A percentile compares a stretch with the other conserved stretches of the same genome.
Evolutionary conservation across 2,888 invertebrate genomes (phyloP).

Genomic region (Plagiodera versicolora): DNA sequence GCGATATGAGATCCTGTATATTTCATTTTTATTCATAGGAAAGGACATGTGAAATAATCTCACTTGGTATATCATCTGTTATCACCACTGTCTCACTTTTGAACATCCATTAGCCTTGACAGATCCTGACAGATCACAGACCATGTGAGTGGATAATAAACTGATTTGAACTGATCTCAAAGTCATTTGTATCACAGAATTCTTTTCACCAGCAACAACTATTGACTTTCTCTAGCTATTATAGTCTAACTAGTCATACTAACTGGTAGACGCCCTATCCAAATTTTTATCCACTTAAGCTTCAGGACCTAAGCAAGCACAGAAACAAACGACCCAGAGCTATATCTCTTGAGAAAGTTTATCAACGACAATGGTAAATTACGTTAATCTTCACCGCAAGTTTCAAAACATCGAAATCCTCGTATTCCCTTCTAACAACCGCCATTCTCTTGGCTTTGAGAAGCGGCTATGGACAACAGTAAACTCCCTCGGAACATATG

Average conservation of each 20-base stretch:
- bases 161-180: no score
- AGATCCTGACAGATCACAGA: no score
- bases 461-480: neutral
- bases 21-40: no score
- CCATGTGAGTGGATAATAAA: no score
- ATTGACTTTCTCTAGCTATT: slow-evolving; percentile 1
- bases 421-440: slow-evolving; percentile 29
- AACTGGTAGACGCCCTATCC: neutral
- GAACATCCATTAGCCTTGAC: no score
- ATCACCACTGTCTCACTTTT: no score
- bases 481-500: neutral
- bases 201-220: neutral
- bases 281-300: slow-evolving; percentile 14
- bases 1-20: neutral
- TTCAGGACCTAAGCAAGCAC: slow-evolving; percentile 17
- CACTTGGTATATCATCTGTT: no score
- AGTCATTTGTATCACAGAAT: no score
- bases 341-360: slow-evolving; percentile 27
- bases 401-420: slow-evolving; percentile 37
- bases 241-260: neutral
- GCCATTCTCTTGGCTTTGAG: slow-evolving; percentile 21
- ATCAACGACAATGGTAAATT: slow-evolving; percentile 36
- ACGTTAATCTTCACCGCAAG: slow-evolving; percentile 37
- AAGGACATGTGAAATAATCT: no score
- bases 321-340: slow-evolving; percentile 22